Evolutionary conservation across 2,888 invertebrate species (phyloP).

Genomic region (Megamerina dolium): DNA sequence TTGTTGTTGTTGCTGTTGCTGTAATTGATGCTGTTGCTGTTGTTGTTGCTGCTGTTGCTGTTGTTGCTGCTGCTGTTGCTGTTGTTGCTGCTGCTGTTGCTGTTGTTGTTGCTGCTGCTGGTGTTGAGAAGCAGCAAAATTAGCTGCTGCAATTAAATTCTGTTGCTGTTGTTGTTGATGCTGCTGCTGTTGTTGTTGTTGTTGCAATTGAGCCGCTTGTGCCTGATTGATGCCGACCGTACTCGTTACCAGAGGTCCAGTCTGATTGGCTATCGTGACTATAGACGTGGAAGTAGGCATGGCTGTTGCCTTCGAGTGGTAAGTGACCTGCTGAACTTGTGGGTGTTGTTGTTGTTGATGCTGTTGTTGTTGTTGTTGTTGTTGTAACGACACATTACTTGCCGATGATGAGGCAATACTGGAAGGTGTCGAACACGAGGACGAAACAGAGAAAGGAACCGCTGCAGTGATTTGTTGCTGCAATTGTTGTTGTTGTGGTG

Average conservation of each 20-base stretch:
- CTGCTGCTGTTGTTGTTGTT: conserved; percentile 28
- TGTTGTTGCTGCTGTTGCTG: conserved; percentile 19
- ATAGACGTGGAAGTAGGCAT: conserved; percentile 40
- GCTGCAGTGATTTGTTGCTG: conserved; percentile 36
- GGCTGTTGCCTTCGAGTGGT: conserved; percentile 34
- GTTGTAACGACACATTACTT: conserved; percentile 40
- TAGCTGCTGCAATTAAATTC: conserved; percentile 19
- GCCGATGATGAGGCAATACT: conserved; percentile 40
- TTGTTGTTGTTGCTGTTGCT: conserved; percentile 14
- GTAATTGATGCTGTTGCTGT: conserved; percentile 51
- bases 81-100: conserved; percentile 26
- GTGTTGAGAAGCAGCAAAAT: conserved; percentile 21
- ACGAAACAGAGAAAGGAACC: conserved; percentile 41
- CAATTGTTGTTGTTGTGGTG: conserved; percentile 26
- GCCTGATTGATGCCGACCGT: conserved; percentile 34
- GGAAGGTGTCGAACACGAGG: conserved; percentile 37
- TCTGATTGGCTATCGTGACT: conserved; percentile 43
- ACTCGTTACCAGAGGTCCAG: conserved; percentile 41
- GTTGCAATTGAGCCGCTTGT: conserved; percentile 30
- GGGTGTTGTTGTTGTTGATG: too few species aligned
- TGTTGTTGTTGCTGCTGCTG: conserved; percentile 28
- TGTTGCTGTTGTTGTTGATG: conserved; percentile 24
- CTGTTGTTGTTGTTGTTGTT: too few species aligned
- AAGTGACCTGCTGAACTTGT: conserved; percentile 28
- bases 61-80: conserved; percentile 33